Base-by-base conservation (phyloP, 2,888 invertebrate species). In the Drosophila falleni region DNA sequence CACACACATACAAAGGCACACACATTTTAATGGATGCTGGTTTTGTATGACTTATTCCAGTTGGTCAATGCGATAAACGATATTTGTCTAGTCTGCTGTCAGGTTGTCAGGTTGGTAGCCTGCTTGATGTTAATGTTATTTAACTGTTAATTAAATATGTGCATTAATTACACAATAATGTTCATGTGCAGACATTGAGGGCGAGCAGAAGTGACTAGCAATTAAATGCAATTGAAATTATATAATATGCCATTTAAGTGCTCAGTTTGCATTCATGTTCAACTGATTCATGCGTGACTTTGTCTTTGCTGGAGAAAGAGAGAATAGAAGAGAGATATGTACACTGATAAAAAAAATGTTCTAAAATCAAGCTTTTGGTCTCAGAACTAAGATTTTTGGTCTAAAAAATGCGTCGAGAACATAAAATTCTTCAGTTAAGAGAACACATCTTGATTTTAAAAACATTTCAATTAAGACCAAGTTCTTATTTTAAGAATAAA, bases 101-200 rank as follows among this genome's bases (percentile, higher is more conserved):
- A 23, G 10, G 1, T 10, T 55, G 55, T 54, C 54, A 41, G 29
- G 26, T 29, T 29, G 29, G 26, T 29, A 62, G 46, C 23, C n/a
- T 54, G 44, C 26, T 42, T 60, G 62, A 59, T 73, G 77, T 81
- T 79, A 72, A 65, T 72, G 79, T 69, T 63, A 78, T 81, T 75
- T 79, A 76, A 79, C 79, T 81, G 56, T 63, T 75, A 79, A 83
- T 79, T 79, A 68, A 71, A 72, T 64, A 80, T 74, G 81, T 69
- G 56, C 76, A 86, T 81, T 70, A 64, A 82, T 73, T 78, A 71
- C 35, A 37, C 37, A 35, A 60, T 39, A 47, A 42, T 49, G 47
- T 37, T 29, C 10, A 19, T 8, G 54, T 8, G 33, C 41, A 23
- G 23, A 51, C 31, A 41, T 8, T 26, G 33, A 19, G 46, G 46